Evolutionary conservation across 2,888 invertebrate species (phyloP).

Genomic region (Hypolimnas misippus): DNA sequence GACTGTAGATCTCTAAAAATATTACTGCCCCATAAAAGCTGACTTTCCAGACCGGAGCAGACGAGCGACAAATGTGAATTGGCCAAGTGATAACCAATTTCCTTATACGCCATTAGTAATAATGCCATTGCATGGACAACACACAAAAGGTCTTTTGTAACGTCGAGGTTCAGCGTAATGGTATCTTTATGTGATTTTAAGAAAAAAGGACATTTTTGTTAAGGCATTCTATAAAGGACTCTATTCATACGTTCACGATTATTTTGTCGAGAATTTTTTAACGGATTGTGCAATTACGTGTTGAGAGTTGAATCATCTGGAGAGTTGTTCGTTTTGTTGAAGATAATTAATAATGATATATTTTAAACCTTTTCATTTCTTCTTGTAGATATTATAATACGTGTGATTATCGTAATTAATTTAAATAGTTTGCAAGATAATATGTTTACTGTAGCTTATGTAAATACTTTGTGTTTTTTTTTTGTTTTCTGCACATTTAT

Average conservation of each 20-base stretch:
- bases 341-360: neutral
- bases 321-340: conserved; percentile 1
- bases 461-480: too few species aligned
- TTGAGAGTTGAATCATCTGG: conserved; percentile 48
- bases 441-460: too few species aligned
- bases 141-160: conserved; percentile 49
- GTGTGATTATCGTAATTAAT: too few species aligned
- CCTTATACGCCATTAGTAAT: conserved; percentile 52
- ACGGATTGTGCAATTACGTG: conserved; percentile 57
- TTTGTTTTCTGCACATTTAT: too few species aligned
- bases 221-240: conserved; percentile 53
- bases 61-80: neutral
- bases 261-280: conserved; percentile 51
- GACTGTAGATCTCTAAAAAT: too few species aligned
- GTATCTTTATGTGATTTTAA: conserved; percentile 42
- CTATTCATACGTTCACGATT: conserved; percentile 52
- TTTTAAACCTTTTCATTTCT: neutral
- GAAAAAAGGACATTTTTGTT: conserved; percentile 42
- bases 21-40: neutral
- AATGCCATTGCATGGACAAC: conserved; percentile 44
- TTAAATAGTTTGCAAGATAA: too few species aligned
- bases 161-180: conserved; percentile 37
- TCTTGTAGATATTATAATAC: too few species aligned
- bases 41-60: neutral
- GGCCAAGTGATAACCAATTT: conserved; percentile 17